Evolutionary conservation across 2,888 invertebrate species (phyloP).

Genomic region (Aphodius granarius): DNA sequence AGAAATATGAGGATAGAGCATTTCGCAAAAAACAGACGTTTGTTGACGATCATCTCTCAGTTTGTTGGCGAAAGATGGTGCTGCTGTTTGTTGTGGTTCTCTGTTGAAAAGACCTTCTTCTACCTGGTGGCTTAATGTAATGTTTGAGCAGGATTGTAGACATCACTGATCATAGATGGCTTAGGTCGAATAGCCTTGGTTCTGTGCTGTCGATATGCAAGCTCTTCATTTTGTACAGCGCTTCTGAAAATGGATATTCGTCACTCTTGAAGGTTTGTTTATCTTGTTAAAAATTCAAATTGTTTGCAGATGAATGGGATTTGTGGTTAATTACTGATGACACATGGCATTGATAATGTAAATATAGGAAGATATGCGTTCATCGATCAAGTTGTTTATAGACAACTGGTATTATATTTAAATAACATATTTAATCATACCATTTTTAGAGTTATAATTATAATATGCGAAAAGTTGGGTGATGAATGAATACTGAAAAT

Average conservation of each 20-base stretch:
- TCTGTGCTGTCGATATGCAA: not conserved
- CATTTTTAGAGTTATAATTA: no score
- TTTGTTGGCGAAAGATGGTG: not conserved
- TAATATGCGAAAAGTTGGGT: no score
- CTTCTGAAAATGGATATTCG: not conserved
- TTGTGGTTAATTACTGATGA: no score
- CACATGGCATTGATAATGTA: not conserved
- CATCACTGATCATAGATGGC: slow-evolving; percentile 20
- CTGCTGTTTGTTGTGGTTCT: slow-evolving; percentile 12
- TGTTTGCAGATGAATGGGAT: not conserved
- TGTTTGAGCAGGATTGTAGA: slow-evolving; percentile 26
- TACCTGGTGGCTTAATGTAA: slow-evolving; percentile 50
- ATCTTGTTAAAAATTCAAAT: not conserved
- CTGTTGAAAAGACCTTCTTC: slow-evolving; percentile 37
- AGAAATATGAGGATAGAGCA: slow-evolving; percentile 42
- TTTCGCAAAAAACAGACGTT: slow-evolving; percentile 38
- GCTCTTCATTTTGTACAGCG: not conserved
- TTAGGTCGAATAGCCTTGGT: not conserved
- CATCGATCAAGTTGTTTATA: no score
- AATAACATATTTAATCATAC: no score
- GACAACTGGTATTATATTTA: no score
- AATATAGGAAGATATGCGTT: not conserved
- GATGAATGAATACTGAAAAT: no score
- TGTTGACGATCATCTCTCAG: slow-evolving; percentile 23
- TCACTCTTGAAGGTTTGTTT: not conserved